Percentiles rank a stretch among this genome's conserved stretches.
These are phyloP conservation scores for Atopsyche davidsoni DNA, from an alignment of 1,140 invertebrate genomes.

Conservation along the genomic window DNA sequence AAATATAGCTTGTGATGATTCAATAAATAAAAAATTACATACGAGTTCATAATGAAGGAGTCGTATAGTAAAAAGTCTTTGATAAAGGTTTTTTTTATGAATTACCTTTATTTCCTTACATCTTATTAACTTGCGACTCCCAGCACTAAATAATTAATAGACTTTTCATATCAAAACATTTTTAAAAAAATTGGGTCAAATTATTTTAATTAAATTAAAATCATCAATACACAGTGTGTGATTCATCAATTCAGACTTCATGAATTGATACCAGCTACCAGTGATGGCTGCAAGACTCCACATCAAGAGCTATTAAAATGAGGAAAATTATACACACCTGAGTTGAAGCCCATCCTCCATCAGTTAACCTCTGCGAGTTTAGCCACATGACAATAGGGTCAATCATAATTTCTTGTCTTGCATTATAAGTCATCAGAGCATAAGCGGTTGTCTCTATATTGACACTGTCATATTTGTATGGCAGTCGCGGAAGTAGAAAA, in stretches of 20 bases:
- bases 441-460: slow-evolving; percentile 93
- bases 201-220: slow-evolving; percentile 6
- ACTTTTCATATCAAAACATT: too few relatives aligned
- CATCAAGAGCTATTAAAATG: slow-evolving; percentile 1
- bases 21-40: too few relatives aligned
- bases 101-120: too few relatives aligned
- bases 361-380: slow-evolving; percentile 82
- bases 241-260: background rate
- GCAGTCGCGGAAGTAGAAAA: slow-evolving; percentile 79
- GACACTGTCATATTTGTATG: slow-evolving; percentile 81
- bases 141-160: too few relatives aligned
- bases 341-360: slow-evolving; percentile 92
- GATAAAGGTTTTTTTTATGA: too few relatives aligned
- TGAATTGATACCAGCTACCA: background rate
- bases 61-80: too few relatives aligned
- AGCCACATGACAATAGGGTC: slow-evolving; percentile 90
- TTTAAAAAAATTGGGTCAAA: too few relatives aligned
- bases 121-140: too few relatives aligned
- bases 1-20: too few relatives aligned
- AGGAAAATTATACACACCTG: slow-evolving; percentile 50
- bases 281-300: too few relatives aligned
- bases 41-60: too few relatives aligned
- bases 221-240: slow-evolving; percentile 1
- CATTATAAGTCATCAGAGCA: slow-evolving; percentile 82
- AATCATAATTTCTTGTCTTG: slow-evolving; percentile 69